Evolutionary conservation across 2,797 vertebrate species (phyloP).

Genomic region (Takifugu ocellatus): DNA sequence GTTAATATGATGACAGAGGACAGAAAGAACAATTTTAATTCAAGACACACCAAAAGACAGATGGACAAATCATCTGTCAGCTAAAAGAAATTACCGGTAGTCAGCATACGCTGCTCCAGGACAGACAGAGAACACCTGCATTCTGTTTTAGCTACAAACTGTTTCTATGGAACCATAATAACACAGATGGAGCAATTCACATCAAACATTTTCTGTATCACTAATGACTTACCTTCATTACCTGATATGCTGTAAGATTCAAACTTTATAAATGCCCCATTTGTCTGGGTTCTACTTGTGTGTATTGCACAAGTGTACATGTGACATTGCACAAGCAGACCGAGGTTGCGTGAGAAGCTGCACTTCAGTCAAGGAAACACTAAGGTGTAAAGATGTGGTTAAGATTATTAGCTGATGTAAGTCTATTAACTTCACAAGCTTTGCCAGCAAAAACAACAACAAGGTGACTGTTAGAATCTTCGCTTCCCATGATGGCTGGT

Average conservation of each 20-base stretch:
- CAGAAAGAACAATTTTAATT: background rate
- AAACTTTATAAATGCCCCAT: background rate
- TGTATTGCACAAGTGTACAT: background rate
- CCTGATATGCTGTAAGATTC: conserved; percentile 1
- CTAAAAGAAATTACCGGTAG: background rate
- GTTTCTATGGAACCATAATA: too few relatives aligned
- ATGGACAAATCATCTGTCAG: background rate
- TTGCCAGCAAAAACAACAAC: conserved; percentile 25
- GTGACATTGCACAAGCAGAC: background rate
- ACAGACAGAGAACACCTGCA: too few relatives aligned
- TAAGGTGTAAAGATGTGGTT: conserved; percentile 16
- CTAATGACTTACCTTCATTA: background rate
- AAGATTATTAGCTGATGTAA: conserved; percentile 44
- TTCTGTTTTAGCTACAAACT: too few relatives aligned
- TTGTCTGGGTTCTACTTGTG: background rate
- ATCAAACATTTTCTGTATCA: background rate
- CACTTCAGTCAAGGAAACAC: conserved; percentile 14
- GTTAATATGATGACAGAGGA: too few relatives aligned
- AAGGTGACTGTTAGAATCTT: background rate
- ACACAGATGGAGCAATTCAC: background rate
- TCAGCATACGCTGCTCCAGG: background rate
- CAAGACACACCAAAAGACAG: conserved; percentile 18
- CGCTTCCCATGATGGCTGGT: background rate
- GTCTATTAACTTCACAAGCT: conserved; percentile 42
- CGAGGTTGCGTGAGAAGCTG: conserved; percentile 33